These are phyloP conservation scores for Pinna nobilis DNA, from an alignment of 1,140 invertebrate species.

Conservation along the genomic window DNA sequence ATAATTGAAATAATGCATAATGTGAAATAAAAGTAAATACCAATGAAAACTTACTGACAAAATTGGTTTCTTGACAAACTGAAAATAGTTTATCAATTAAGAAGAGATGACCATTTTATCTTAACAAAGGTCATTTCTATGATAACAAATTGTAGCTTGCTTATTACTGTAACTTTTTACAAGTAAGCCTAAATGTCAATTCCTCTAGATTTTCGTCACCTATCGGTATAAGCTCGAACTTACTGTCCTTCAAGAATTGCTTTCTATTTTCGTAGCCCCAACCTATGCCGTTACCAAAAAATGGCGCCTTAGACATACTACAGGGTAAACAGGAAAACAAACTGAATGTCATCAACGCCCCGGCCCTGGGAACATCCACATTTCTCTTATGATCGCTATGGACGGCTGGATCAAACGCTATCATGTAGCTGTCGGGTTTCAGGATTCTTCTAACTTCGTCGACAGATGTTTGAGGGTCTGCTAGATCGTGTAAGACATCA, in stretches of 20 bases:
- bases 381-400: slow-evolving; percentile 12
- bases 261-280: slow-evolving; percentile 28
- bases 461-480: not conserved
- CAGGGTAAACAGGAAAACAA: slow-evolving; percentile 26
- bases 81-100: no score
- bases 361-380: not conserved
- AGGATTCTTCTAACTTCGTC: slow-evolving; percentile 10
- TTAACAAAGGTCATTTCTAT: no score
- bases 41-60: no score
- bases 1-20: no score
- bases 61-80: no score
- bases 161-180: no score
- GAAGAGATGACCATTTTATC: no score
- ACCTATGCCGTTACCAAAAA: slow-evolving; percentile 11
- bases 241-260: slow-evolving; percentile 11
- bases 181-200: no score
- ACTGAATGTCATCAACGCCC: not conserved
- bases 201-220: not conserved
- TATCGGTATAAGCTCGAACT: not conserved
- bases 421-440: slow-evolving; percentile 20
- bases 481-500: slow-evolving; percentile 38
- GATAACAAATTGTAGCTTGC: no score
- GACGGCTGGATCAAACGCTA: slow-evolving; percentile 15
- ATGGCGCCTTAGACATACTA: slow-evolving; percentile 13
- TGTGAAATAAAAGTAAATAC: no score